Conservation (phyloP, 2,888 invertebrate genomes). For the Dryadula phaetusa region DNA sequence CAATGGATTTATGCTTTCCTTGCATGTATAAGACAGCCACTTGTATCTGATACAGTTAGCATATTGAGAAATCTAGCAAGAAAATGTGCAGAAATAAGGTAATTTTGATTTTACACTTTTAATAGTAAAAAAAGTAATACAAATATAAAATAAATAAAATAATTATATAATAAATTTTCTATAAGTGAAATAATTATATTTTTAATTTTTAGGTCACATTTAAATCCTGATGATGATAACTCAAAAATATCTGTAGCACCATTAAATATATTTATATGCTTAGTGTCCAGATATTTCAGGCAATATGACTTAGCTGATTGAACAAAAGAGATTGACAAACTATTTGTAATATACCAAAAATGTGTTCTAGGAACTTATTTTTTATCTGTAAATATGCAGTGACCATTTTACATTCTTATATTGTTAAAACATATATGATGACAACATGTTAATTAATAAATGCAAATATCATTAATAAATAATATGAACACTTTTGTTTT, state of each 20-base stretch:
- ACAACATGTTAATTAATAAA: neutral
- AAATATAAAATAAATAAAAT: no score
- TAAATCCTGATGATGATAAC: slow-evolving; percentile 67
- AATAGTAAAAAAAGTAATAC: neutral
- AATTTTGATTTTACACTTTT: slow-evolving; percentile 16
- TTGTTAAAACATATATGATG: neutral
- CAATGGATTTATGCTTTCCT: slow-evolving; percentile 89
- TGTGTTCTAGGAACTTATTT: slow-evolving; percentile 11
- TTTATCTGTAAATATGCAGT: neutral
- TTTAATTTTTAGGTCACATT: slow-evolving; percentile 63
- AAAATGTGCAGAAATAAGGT: slow-evolving; percentile 85
- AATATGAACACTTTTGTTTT: neutral
- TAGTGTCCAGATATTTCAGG: slow-evolving; percentile 89
- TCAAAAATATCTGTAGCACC: slow-evolving; percentile 73
- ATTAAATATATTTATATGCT: slow-evolving; percentile 89
- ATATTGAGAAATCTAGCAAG: slow-evolving; percentile 86
- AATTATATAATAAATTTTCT: neutral
- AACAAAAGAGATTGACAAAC: slow-evolving; percentile 7
- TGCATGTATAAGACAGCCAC: slow-evolving; percentile 86
- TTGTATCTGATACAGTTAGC: slow-evolving; percentile 87
- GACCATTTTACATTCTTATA: neutral
- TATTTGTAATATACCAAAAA: slow-evolving; percentile 12
- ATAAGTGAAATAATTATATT: neutral
- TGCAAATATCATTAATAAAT: neutral
- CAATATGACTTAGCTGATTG: slow-evolving; percentile 89